These are phyloP conservation scores for Lycodopsis pacificus DNA, from an alignment of 2,797 vertebrate genomes.

Conservation along the genomic window DNA sequence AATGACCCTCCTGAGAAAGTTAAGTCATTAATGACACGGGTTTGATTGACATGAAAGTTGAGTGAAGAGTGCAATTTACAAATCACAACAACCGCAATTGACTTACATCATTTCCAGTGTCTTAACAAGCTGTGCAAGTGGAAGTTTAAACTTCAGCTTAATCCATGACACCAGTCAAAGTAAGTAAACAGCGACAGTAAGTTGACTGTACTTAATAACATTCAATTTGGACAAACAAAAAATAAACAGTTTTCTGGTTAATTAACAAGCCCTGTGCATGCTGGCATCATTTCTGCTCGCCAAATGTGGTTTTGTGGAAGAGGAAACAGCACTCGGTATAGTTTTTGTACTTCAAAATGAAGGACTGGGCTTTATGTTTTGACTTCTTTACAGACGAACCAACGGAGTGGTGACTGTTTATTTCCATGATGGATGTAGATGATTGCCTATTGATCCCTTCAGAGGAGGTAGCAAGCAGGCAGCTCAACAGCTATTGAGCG, in stretches of 20 bases:
- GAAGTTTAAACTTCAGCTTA: neutral
- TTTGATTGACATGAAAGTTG: neutral
- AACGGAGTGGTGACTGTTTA: neutral
- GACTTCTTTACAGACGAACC: neutral
- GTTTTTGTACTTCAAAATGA: neutral
- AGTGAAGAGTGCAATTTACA: neutral
- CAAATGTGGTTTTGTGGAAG: neutral
- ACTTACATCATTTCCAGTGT: neutral
- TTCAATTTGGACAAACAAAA: constrained; percentile 9
- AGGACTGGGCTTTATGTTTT: neutral
- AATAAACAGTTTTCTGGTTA: constrained; percentile 1
- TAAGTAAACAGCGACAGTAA: neutral
- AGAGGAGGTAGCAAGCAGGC: neutral
- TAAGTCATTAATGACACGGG: neutral
- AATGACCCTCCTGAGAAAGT: neutral
- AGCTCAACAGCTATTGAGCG: neutral
- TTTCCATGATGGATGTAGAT: neutral
- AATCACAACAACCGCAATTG: neutral
- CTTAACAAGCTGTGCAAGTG: neutral
- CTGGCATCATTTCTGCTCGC: neutral
- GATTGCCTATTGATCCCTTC: neutral
- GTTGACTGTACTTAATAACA: constrained; percentile 1
- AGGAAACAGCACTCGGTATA: neutral
- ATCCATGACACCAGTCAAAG: neutral
- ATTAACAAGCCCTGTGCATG: neutral